Base-by-base conservation (phyloP, 1,140 invertebrate species). In the Stegodyphus mimosarum region DNA sequence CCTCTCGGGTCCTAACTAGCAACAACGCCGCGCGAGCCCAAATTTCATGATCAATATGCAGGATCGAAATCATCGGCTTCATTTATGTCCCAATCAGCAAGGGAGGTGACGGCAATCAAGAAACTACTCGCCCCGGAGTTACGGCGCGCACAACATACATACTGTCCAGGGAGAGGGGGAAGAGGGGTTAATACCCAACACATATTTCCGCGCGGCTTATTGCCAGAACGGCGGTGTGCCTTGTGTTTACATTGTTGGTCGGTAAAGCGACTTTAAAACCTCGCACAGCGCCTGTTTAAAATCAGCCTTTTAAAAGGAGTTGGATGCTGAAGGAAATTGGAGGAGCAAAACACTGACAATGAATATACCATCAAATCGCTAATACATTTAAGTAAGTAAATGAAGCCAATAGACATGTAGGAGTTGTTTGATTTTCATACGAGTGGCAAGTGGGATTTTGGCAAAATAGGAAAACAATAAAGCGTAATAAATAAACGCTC, bases 21-120 rank as follows among this genome's bases (percentile, higher is more conserved):
- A 33, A 33, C 33, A 33, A 33, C 33, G 33, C 33, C 33, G 33
- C 17, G 17, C 49, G 50, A 49, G 33, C 80, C 15, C 70, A 67
- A 83, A 83, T 74, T 83, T 80, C 78, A 83, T 73, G 80, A 79
- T 79, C 77, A 79, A 79, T 79, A 79, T 70, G 67, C 77, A 79
- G 66, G 76, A 72, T 72, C 48, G 71, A 74, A 83, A 83, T 83
- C 51, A 83, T 83, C 80, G 71, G 80, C 80, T 83, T 83, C 80
- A 83, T 83, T 83, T 83, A 66, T 83, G 80, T 83, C 80, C 80
- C 80, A 83, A 83, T 83, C 80, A 83, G 60, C 80, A 74, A 74
- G 80, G 80, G 80, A 83, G 80, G 70, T 67, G 70, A 48, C 60
- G 72, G 80, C 80, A 83, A 83, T 83, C 80, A 83, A 83, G 80